A percentile compares a stretch with the other conserved stretches of the same genome.
Evolutionary conservation across 2,797 vertebrate genomes (phyloP).

Genomic region (Loris lydekkerianus): DNA sequence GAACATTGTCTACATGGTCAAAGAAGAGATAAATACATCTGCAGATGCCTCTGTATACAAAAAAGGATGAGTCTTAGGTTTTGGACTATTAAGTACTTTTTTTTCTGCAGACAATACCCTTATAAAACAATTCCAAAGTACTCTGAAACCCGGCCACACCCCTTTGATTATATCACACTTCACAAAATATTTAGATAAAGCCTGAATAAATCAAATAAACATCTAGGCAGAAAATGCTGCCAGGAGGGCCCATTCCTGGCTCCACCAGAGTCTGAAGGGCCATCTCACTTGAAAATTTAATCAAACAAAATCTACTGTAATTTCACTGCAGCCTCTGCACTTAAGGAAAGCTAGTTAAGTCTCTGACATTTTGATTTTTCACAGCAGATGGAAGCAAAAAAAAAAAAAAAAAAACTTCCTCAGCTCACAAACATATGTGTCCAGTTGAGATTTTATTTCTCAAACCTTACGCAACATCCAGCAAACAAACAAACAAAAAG

Average conservation of each 20-base stretch:
- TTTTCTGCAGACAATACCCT: conserved; percentile 58
- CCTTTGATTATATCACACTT: conserved; percentile 79
- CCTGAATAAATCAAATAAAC: conserved; percentile 83
- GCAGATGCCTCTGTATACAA: conserved; percentile 69
- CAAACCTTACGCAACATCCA: conserved; percentile 81
- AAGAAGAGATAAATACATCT: conserved; percentile 73
- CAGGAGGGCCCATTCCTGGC: conserved; percentile 64
- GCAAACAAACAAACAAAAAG: conserved; percentile 82
- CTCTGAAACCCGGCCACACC: conserved; percentile 83
- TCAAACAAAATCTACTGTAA: conserved; percentile 90
- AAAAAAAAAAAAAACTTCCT: conserved; percentile 74
- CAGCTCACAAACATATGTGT: conserved; percentile 73
- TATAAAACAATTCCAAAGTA: conserved; percentile 81
- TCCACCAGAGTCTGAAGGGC: conserved; percentile 85
- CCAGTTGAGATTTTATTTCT: conserved; percentile 73
- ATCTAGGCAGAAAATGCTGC: conserved; percentile 82
- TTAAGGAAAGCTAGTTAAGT: conserved; percentile 88
- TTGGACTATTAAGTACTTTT: conserved; percentile 71
- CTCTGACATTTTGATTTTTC: conserved; percentile 84
- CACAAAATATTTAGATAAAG: conserved; percentile 83
- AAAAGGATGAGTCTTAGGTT: conserved; percentile 74
- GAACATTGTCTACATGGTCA: conserved; percentile 68
- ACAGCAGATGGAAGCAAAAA: conserved; percentile 80
- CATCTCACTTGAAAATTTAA: conserved; percentile 85
- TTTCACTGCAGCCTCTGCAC: conserved; percentile 90